Percentiles rank a stretch among this genome's conserved stretches.
These are phyloP conservation scores for Hoplostethus mediterraneus DNA, from an alignment of 2,797 vertebrate species.

Conservation along the genomic window DNA sequence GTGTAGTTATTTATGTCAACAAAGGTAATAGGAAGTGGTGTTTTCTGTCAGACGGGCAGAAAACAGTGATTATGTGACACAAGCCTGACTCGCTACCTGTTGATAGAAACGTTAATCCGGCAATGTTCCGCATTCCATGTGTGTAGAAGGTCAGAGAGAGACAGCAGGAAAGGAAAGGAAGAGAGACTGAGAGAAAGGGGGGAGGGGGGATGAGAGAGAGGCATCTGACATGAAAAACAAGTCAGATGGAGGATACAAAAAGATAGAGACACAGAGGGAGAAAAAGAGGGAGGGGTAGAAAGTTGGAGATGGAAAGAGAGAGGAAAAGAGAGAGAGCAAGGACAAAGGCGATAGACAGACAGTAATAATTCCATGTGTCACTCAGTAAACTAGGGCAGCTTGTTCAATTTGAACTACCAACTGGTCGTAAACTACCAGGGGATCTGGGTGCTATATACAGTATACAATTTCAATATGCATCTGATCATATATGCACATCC, in stretches of 20 bases:
- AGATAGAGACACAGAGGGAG: neutral
- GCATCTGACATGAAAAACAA: neutral
- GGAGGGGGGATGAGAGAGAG: neutral
- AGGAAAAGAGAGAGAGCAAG: neutral
- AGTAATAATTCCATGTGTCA: constrained; percentile 42
- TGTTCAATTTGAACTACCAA: constrained; percentile 54
- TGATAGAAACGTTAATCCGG: neutral
- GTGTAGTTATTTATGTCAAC: neutral
- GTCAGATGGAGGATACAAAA: neutral
- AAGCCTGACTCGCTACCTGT: neutral
- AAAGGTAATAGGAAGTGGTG: neutral
- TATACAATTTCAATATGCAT: constrained; percentile 57
- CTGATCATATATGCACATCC: constrained; percentile 51
- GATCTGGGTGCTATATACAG: constrained; percentile 34
- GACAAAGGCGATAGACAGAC: constrained; percentile 30
- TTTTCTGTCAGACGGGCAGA: neutral
- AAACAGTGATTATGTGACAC: neutral
- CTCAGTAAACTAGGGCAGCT: constrained; percentile 45
- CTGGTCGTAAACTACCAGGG: constrained; percentile 50
- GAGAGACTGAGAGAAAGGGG: neutral
- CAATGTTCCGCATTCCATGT: neutral
- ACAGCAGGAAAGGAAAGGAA: neutral
- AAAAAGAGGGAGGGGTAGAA: constrained; percentile 13
- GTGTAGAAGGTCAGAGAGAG: constrained; percentile 3
- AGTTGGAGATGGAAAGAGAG: no score